Conservation (phyloP, 2,888 invertebrate genomes). For the Eucera pruinosa region DNA sequence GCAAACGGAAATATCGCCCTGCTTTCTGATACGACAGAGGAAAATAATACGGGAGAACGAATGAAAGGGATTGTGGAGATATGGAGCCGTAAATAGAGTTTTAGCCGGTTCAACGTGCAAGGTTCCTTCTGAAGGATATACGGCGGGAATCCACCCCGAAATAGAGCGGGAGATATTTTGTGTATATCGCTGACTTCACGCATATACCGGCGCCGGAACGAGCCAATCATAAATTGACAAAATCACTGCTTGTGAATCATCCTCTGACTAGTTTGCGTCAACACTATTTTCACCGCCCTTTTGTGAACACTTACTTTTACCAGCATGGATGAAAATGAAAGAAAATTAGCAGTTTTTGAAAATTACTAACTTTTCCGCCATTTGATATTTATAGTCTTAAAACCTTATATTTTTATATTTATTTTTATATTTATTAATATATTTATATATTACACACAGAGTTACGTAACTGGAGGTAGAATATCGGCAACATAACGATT, state of each 20-base stretch:
- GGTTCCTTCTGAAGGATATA: conserved; percentile 31
- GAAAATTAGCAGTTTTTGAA: too few species aligned
- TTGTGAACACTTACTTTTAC: too few species aligned
- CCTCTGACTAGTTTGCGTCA: conserved; percentile 6
- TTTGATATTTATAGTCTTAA: too few species aligned
- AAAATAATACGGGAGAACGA: conserved; percentile 11
- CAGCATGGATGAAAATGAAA: too few species aligned
- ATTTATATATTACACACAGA: too few species aligned
- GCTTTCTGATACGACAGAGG: neutral
- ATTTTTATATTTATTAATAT: too few species aligned
- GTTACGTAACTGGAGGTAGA: too few species aligned
- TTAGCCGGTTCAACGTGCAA: neutral
- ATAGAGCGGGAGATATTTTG: conserved; percentile 37
- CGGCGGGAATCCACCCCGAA: conserved; percentile 16
- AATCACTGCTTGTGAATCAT: conserved; percentile 18
- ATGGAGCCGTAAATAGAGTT: conserved; percentile 29
- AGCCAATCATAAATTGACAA: conserved; percentile 25
- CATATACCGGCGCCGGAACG: neutral
- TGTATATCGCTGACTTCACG: conserved; percentile 1
- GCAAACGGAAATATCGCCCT: neutral
- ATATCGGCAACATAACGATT: too few species aligned
- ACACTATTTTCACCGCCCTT: neutral
- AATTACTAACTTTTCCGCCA: too few species aligned
- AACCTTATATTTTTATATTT: too few species aligned
- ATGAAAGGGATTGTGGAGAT: conserved; percentile 19